Conservation (phyloP, 2,113 vertebrate species). For the Anhinga anhinga region DNA sequence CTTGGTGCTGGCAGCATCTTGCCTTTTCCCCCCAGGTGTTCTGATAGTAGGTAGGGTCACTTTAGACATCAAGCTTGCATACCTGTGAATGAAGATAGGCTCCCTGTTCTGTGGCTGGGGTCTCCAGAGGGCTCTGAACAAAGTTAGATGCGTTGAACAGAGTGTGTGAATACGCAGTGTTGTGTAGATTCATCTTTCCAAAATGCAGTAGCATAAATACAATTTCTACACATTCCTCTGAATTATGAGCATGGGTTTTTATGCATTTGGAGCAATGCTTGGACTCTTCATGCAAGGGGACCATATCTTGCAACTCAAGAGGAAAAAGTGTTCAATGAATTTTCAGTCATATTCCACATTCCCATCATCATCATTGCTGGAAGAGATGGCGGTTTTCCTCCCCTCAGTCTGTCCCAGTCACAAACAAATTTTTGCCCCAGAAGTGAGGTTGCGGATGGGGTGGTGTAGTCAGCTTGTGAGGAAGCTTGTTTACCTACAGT, state of each 20-base stretch:
- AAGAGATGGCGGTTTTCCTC: background rate
- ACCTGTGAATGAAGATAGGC: background rate
- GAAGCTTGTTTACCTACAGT: background rate
- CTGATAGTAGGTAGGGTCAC: background rate
- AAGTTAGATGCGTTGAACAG: background rate
- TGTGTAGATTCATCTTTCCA: background rate
- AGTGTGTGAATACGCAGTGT: background rate
- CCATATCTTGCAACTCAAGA: background rate
- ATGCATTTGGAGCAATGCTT: background rate
- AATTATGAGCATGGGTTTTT: background rate
- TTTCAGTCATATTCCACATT: background rate
- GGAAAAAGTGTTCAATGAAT: background rate
- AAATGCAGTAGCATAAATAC: background rate
- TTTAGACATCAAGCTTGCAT: background rate
- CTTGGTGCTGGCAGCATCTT: background rate
- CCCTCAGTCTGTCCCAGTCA: background rate
- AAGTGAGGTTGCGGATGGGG: rapidly evolving
- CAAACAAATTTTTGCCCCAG: background rate
- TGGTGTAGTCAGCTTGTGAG: background rate
- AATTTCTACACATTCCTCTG: background rate
- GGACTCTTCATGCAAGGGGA: background rate
- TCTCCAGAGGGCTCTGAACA: background rate
- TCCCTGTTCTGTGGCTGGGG: background rate
- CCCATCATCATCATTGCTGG: background rate
- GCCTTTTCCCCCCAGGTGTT: background rate